Evolutionary conservation across 2,113 vertebrate species (phyloP).

Genomic region (Malurus melanocephalus): DNA sequence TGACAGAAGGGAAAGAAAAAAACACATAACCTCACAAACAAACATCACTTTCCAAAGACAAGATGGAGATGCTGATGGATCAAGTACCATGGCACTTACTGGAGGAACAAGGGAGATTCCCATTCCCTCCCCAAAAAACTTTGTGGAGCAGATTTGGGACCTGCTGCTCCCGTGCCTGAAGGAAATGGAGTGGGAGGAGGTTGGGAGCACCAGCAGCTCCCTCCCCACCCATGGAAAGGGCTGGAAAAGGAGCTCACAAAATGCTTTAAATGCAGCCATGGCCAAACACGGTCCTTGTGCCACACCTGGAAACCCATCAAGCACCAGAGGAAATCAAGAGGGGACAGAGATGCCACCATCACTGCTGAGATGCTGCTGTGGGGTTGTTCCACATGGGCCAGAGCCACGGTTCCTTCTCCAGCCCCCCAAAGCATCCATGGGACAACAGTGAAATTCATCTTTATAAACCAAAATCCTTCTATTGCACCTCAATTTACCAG

Average conservation of each 20-base stretch:
- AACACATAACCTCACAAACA: neutral
- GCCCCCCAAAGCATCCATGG: fast-evolving
- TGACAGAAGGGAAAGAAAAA: neutral
- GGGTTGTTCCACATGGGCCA: neutral
- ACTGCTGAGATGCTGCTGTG: too few species aligned
- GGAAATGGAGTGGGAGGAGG: neutral
- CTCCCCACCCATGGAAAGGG: neutral
- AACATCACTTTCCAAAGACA: neutral
- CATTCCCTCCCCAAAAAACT: fast-evolving
- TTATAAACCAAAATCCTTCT: neutral
- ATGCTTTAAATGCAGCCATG: neutral
- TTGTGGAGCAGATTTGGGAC: neutral
- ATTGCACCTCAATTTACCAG: neutral
- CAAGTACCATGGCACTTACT: fast-evolving
- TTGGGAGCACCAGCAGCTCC: neutral
- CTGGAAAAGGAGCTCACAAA: neutral
- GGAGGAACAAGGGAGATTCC: neutral
- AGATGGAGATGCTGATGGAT: neutral
- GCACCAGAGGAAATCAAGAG: neutral
- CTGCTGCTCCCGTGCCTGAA: neutral
- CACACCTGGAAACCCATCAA: neutral
- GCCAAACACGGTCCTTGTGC: fast-evolving
- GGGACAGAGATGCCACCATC: neutral
- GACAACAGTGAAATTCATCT: neutral
- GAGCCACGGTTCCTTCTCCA: neutral